phyloP scores from a whole-genome alignment of 2,113 vertebrate species.

The Amphilophus citrinellus region DNA sequence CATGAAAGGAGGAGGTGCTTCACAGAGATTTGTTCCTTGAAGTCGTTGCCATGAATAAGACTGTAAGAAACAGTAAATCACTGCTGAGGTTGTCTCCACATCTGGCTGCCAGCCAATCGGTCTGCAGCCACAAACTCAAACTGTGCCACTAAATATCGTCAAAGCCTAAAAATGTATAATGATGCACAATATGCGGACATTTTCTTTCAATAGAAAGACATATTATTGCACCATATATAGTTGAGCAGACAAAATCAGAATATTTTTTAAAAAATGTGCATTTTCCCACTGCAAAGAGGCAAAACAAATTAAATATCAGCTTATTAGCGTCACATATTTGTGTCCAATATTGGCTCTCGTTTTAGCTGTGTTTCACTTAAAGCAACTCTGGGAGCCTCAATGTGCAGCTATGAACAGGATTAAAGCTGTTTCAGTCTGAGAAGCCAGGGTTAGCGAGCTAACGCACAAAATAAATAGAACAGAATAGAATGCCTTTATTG shows the following conservation, averaged over 20 bases:
- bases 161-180: neutral
- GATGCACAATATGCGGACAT: neutral
- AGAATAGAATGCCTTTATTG: too few species aligned
- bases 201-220: neutral
- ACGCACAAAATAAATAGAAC: too few species aligned
- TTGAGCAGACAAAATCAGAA: neutral
- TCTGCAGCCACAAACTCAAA: neutral
- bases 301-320: neutral
- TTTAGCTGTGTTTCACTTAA: neutral
- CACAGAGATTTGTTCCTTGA: neutral
- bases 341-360: neutral
- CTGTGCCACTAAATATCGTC: neutral
- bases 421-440: neutral
- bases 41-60: neutral
- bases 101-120: neutral
- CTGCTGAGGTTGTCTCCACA: neutral
- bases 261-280: neutral
- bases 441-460: too few species aligned
- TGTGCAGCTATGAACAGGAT: neutral
- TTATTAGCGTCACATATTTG: constrained; percentile 3
- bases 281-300: neutral
- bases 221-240: neutral
- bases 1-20: constrained; percentile 13
- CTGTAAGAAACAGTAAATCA: constrained; percentile 11
- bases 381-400: neutral